Evolutionary conservation across 2,797 vertebrate species (phyloP).

Genomic region (Knipowitschia caucasica): DNA sequence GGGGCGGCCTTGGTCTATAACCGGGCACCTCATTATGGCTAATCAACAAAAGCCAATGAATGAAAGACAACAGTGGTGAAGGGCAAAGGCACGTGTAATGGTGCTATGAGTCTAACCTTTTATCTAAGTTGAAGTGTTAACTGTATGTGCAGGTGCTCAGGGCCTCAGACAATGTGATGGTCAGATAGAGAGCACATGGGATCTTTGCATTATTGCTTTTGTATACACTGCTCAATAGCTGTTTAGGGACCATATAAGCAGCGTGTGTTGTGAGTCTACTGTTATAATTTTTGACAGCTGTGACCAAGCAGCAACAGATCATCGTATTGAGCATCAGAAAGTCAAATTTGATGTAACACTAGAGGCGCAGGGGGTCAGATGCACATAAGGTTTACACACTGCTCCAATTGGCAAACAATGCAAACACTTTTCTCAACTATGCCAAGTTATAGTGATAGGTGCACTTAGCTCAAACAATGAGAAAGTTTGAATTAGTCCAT

Average conservation of each 20-base stretch:
- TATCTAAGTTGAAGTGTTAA: constrained; percentile 48
- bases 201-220: not conserved
- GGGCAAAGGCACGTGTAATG: constrained; percentile 50
- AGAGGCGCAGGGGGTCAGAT: no score
- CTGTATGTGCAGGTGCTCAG: constrained; percentile 33
- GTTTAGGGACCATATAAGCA: not conserved
- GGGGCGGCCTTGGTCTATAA: constrained; percentile 48
- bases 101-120: constrained; percentile 54
- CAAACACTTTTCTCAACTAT: no score
- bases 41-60: constrained; percentile 72
- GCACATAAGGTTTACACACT: no score
- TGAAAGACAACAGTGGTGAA: constrained; percentile 60
- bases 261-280: no score
- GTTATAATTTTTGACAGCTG: no score
- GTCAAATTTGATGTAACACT: no score
- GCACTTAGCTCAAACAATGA: no score
- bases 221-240: not conserved
- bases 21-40: constrained; percentile 70
- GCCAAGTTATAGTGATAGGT: no score
- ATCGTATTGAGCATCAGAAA: no score
- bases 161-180: constrained; percentile 27
- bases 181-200: constrained; percentile 2
- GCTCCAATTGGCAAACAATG: no score
- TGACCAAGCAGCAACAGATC: no score
- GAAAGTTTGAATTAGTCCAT: no score